phyloP scores from a whole-genome alignment of 2,888 invertebrate genomes.

The Aleiodes alternator region DNA sequence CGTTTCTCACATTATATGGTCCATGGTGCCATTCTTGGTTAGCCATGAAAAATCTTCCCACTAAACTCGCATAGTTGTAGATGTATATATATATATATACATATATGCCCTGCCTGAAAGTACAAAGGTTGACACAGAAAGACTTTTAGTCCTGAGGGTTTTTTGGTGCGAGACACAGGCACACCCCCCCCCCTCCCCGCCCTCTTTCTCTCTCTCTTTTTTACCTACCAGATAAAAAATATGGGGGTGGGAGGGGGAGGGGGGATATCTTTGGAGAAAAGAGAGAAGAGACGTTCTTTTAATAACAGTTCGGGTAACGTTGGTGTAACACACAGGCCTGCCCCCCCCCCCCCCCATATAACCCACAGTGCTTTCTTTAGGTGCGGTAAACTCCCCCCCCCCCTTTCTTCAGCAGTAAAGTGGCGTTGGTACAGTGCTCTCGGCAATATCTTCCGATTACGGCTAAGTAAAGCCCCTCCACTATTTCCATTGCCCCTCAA shows the following conservation, averaged over 20 bases:
- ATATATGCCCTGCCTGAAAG: conserved; percentile 72
- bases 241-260: conserved; percentile 2
- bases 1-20: too few relatives aligned
- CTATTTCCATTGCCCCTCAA: conserved; percentile 49
- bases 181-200: not conserved
- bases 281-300: conserved; percentile 69
- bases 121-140: conserved; percentile 74
- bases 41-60: conserved; percentile 10
- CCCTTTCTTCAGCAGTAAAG: conserved; percentile 64
- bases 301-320: conserved; percentile 71
- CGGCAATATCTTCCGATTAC: conserved; percentile 75
- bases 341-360: conserved; percentile 45
- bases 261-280: conserved; percentile 45
- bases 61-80: conserved; percentile 56
- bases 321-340: conserved; percentile 58
- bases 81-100: conserved; percentile 52
- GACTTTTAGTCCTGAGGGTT: conserved; percentile 68
- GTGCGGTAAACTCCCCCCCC: conserved; percentile 56
- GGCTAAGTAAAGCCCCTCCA: conserved; percentile 73
- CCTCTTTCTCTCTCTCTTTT: too few relatives aligned
- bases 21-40: too few relatives aligned
- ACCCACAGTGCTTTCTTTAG: conserved; percentile 71
- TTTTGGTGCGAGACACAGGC: conserved; percentile 51
- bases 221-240: not conserved
- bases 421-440: conserved; percentile 72